A percentile compares a stretch with the other conserved stretches of the same genome.
Conservation (phyloP, 2,888 invertebrate species). For the Drosophila aldrichi region DNA sequence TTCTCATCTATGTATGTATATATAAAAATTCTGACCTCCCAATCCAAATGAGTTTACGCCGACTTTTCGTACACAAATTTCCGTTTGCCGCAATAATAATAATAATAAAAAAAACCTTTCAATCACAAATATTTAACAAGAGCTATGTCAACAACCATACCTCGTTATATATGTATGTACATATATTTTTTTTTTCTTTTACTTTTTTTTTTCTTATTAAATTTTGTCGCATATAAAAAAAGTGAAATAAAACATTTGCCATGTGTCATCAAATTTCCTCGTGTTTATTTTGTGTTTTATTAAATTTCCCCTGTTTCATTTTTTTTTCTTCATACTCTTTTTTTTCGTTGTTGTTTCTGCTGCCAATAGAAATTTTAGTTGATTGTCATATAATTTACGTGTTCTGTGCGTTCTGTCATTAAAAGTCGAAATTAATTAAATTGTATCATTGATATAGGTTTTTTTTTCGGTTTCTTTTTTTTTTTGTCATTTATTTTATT, state of each 20-base stretch:
- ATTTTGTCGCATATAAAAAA: constrained; percentile 7
- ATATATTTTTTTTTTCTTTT: not conserved
- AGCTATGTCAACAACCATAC: not conserved
- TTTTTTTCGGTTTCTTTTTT: not conserved
- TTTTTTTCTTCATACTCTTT: not conserved
- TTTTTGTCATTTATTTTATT: constrained; percentile 35
- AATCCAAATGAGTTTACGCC: not conserved
- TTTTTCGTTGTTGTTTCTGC: not conserved
- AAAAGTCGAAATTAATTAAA: constrained; percentile 69
- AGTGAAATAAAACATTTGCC: constrained; percentile 6
- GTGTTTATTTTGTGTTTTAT: constrained; percentile 3
- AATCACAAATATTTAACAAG: constrained; percentile 9
- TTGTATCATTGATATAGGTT: constrained; percentile 55
- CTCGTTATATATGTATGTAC: not conserved
- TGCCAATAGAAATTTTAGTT: constrained; percentile 20
- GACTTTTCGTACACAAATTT: not conserved
- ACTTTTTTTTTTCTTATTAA: not conserved
- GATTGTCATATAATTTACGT: constrained; percentile 13
- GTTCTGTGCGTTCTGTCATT: constrained; percentile 26
- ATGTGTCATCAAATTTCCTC: not conserved
- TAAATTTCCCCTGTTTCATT: not conserved
- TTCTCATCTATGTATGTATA: no score
- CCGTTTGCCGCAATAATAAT: not conserved
- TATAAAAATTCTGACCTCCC: not conserved
- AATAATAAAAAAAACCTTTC: not conserved